A percentile compares a stretch with the other conserved stretches of the same genome.
Conservation (phyloP, 2,113 vertebrate genomes). For the Cygnus buccinator region DNA sequence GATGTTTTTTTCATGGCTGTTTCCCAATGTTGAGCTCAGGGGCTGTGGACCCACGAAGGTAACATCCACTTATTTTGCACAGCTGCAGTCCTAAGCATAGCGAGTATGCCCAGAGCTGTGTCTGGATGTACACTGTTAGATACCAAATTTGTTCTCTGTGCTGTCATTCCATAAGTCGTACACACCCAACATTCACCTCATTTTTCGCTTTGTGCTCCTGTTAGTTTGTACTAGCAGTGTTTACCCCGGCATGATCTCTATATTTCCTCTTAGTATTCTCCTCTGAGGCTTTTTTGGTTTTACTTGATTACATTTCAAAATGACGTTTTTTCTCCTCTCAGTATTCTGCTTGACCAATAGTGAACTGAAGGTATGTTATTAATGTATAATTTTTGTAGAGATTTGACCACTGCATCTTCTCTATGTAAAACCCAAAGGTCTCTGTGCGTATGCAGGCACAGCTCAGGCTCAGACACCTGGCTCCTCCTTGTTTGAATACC, state of each 20-base stretch:
- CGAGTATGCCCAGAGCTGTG: background rate
- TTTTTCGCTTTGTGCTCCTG: background rate
- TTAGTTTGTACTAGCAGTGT: background rate
- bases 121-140: background rate
- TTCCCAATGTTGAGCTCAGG: background rate
- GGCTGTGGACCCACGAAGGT: background rate
- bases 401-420: background rate
- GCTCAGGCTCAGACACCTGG: rapidly evolving
- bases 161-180: rapidly evolving
- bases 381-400: background rate
- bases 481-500: background rate
- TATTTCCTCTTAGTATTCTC: background rate
- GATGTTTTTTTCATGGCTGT: background rate
- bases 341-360: background rate
- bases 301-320: background rate
- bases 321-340: rapidly evolving
- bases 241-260: background rate
- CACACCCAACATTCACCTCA: background rate
- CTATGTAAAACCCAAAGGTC: background rate
- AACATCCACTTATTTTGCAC: background rate
- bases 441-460: background rate
- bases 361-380: background rate
- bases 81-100: background rate
- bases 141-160: background rate
- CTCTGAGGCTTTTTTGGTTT: background rate